These are phyloP conservation scores for Cichladusa arquata DNA, from an alignment of 2,113 vertebrate species.

Conservation along the genomic window DNA sequence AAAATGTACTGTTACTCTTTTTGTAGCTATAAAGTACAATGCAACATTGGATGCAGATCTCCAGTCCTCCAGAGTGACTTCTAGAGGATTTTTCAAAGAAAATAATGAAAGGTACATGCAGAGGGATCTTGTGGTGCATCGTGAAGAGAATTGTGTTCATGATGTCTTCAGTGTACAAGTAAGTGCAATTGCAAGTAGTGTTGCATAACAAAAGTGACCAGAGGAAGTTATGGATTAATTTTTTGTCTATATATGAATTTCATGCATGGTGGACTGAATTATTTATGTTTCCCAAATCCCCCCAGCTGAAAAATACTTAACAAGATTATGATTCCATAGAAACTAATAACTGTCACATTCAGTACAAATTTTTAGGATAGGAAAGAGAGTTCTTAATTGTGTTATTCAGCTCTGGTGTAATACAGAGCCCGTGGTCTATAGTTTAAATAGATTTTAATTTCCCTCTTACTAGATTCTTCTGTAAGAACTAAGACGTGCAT, in stretches of 20 bases:
- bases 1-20: neutral
- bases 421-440: neutral
- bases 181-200: neutral
- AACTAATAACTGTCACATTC: neutral
- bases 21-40: constrained; percentile 79
- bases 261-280: neutral
- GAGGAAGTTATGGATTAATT: neutral
- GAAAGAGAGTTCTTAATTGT: neutral
- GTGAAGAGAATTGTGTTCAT: constrained; percentile 62
- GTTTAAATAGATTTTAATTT: neutral
- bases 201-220: neutral
- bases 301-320: neutral
- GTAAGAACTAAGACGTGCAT: neutral
- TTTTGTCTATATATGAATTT: neutral
- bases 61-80: constrained; percentile 80
- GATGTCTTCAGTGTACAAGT: constrained; percentile 84
- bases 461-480: neutral
- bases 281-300: neutral
- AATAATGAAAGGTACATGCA: constrained; percentile 81
- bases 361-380: neutral
- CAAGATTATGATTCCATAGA: neutral
- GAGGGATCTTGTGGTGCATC: constrained; percentile 61
- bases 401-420: neutral
- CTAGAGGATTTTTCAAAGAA: constrained; percentile 85
- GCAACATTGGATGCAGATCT: constrained; percentile 86